Evolutionary conservation across 2,113 vertebrate genomes (phyloP).

Genomic region (Lasiurus borealis): DNA sequence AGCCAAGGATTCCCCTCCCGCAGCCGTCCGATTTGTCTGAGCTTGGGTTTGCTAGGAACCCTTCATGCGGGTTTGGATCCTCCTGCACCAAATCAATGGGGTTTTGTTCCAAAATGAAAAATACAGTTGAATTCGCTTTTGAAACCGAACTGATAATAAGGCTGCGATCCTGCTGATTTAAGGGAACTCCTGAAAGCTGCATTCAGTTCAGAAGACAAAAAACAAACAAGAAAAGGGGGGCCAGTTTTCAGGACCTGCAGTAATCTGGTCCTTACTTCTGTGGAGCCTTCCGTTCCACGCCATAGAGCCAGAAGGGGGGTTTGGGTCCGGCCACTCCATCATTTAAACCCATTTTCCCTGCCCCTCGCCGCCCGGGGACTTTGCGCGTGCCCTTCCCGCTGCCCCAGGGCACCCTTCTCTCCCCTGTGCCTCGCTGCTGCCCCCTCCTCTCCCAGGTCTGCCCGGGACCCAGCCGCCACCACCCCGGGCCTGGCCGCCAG

Average conservation of each 20-base stretch:
- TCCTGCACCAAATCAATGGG: background rate
- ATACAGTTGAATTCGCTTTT: slow-evolving; percentile 44
- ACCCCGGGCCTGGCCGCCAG: background rate
- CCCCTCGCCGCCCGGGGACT: background rate
- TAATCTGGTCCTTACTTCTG: background rate
- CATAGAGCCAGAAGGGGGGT: too few relatives aligned
- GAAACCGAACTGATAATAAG: background rate
- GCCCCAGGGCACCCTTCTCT: background rate
- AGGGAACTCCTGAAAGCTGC: background rate
- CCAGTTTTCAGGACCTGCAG: background rate
- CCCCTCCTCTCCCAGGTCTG: background rate
- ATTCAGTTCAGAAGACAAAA: background rate
- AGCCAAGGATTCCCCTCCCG: background rate
- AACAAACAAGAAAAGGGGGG: background rate
- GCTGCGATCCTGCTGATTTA: background rate
- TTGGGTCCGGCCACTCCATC: background rate
- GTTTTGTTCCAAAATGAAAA: slow-evolving; percentile 55
- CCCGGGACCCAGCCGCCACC: background rate
- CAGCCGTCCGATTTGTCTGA: background rate
- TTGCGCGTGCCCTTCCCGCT: background rate
- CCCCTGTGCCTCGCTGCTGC: background rate
- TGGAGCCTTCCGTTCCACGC: background rate
- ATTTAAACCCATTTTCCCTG: background rate
- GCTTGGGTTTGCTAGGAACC: background rate
- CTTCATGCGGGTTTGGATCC: background rate